Conservation (phyloP, 2,888 invertebrate genomes). For the Iphiclides podalirius region DNA sequence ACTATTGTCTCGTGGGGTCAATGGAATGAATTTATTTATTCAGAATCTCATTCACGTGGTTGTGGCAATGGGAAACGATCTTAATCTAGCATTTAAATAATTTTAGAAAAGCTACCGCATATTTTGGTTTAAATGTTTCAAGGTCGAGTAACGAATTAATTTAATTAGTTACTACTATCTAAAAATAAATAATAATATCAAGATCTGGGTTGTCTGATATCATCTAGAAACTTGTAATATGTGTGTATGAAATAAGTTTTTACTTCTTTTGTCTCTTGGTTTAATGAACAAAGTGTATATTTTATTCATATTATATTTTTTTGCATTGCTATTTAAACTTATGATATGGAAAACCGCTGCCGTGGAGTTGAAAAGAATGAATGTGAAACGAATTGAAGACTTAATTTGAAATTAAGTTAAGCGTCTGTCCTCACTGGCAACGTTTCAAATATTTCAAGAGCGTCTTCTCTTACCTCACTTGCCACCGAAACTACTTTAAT, state of each 20-base stretch:
- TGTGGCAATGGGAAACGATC: too few relatives aligned
- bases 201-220: too few relatives aligned
- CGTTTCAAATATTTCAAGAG: neutral
- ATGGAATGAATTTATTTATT: neutral
- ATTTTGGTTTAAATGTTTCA: too few relatives aligned
- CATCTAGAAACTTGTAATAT: too few relatives aligned
- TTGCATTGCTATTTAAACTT: neutral
- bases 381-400: neutral
- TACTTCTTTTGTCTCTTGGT: too few relatives aligned
- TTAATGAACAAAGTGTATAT: neutral
- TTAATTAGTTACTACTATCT: too few relatives aligned
- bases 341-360: neutral
- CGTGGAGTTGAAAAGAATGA: neutral
- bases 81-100: too few relatives aligned
- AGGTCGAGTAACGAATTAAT: too few relatives aligned
- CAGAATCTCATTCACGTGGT: neutral
- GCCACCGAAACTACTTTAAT: neutral
- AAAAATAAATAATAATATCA: too few relatives aligned
- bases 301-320: neutral
- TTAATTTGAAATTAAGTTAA: neutral
- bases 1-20: slow-evolving; percentile 6
- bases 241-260: too few relatives aligned
- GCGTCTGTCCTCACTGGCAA: neutral
- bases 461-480: neutral
- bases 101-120: too few relatives aligned